A percentile compares a stretch with the other conserved stretches of the same genome.
Evolutionary conservation across 2,888 invertebrate species (phyloP).

Genomic region (Ormyrus pomaceus): DNA sequence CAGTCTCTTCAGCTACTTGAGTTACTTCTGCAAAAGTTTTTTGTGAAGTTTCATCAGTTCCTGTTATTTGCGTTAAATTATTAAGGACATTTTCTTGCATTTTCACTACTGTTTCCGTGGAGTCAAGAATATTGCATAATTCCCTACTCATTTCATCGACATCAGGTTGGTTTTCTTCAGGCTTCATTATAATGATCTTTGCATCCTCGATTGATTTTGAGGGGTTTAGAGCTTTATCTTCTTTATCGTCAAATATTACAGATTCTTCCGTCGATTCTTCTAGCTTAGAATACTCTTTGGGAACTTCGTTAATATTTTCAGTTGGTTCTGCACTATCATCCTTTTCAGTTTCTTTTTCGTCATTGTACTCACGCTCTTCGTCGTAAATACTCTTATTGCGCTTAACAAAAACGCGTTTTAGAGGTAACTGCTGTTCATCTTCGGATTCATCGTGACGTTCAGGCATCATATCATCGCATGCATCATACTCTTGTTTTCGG

Average conservation of each 20-base stretch:
- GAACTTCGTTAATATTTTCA: conserved; percentile 59
- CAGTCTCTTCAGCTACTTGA: conserved; percentile 47
- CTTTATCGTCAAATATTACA: conserved; percentile 16
- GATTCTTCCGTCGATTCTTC: conserved; percentile 36
- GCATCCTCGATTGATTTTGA: conserved; percentile 70
- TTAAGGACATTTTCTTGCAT: conserved; percentile 71
- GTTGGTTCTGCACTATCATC: conserved; percentile 48
- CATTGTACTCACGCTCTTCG: conserved; percentile 72
- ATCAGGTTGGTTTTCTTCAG: conserved; percentile 62
- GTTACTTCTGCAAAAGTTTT: conserved; percentile 57
- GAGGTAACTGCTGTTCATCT: conserved; percentile 75
- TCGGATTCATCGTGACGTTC: conserved; percentile 73
- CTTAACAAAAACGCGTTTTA: conserved; percentile 80
- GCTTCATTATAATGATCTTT: conserved; percentile 68
- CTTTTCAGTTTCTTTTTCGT: conserved; percentile 58
- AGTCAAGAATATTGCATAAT: conserved; percentile 70
- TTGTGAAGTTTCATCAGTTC: conserved; percentile 56
- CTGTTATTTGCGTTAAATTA: conserved; percentile 69
- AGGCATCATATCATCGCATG: conserved; percentile 72
- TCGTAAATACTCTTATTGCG: conserved; percentile 77
- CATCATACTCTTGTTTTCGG: conserved; percentile 70
- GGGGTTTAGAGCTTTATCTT: conserved; percentile 8
- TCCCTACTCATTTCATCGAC: conserved; percentile 73
- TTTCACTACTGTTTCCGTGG: conserved; percentile 70
- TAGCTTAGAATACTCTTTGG: conserved; percentile 38